Conservation (phyloP, 1,140 invertebrate species). For the Drosophila lini region DNA sequence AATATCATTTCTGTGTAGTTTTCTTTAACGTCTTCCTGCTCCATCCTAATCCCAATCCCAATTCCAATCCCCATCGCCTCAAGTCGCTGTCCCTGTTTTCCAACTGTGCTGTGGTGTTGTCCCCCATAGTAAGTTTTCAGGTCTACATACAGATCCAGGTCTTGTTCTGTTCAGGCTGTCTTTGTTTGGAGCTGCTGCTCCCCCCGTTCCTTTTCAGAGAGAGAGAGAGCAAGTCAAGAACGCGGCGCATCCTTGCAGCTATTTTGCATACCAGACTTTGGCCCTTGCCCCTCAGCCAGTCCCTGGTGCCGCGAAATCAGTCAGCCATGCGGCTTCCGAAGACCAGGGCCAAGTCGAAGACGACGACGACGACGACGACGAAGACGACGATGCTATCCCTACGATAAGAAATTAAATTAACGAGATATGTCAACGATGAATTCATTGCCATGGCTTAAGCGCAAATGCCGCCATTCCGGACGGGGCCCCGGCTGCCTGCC, state of each 20-base stretch:
- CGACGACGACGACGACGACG: neutral
- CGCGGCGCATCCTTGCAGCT: conserved; percentile 75
- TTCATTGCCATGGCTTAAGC: conserved; percentile 84
- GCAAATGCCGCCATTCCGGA: conserved; percentile 84
- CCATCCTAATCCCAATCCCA: conserved; percentile 1
- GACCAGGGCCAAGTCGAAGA: conserved; percentile 32
- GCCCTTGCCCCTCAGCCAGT: conserved; percentile 4
- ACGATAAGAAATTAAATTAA: conserved; percentile 85
- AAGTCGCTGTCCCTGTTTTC: conserved; percentile 28
- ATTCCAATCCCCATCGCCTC: conserved; percentile 9
- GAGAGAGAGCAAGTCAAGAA: conserved; percentile 39
- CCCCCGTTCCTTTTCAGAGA: neutral
- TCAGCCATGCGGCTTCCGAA: conserved; percentile 75
- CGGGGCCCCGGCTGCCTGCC: conserved; percentile 13
- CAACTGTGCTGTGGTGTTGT: conserved; percentile 12
- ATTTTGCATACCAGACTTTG: conserved; percentile 78
- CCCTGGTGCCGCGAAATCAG: conserved; percentile 53
- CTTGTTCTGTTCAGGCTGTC: conserved; percentile 32
- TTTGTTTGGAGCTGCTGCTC: conserved; percentile 24
- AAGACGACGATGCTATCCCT: conserved; percentile 78
- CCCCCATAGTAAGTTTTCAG: conserved; percentile 16
- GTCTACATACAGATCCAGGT: conserved; percentile 33
- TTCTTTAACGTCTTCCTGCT: conserved; percentile 6
- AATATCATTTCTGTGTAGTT: conserved; percentile 20
- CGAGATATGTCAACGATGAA: conserved; percentile 84